Conservation (phyloP, 2,113 vertebrate species). For the Pedionomus torquatus region DNA sequence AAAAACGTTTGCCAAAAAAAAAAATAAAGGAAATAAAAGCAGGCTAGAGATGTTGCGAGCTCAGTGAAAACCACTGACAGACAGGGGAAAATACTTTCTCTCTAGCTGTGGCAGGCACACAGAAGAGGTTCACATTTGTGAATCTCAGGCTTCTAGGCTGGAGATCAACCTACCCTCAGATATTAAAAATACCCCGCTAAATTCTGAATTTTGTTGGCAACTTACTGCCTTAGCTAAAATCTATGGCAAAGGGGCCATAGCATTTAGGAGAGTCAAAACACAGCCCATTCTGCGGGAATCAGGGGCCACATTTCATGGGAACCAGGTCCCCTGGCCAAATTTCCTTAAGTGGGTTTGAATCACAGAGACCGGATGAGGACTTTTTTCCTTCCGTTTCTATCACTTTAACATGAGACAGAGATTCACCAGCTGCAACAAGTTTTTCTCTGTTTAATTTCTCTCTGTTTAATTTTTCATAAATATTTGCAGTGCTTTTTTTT, state of each 20-base stretch:
- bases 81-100: not conserved
- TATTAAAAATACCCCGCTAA: not conserved
- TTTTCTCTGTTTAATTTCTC: not conserved
- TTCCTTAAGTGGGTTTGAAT: not conserved
- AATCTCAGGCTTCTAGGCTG: not conserved
- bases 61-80: not conserved
- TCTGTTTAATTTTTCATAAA: not conserved
- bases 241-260: not conserved
- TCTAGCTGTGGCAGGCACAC: not conserved
- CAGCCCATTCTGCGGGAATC: not conserved
- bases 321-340: not conserved
- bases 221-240: not conserved
- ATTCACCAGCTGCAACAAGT: not conserved
- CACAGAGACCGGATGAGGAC: not conserved
- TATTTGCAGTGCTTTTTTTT: not conserved
- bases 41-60: not conserved
- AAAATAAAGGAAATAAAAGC: not conserved
- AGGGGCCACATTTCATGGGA: not conserved
- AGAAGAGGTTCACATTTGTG: not conserved
- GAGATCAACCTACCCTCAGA: not conserved
- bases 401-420: not conserved
- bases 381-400: not conserved
- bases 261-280: not conserved
- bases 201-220: not conserved
- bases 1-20: not conserved